Base-by-base conservation (phyloP, 2,888 invertebrate species). In the Hypomecis punctinalis region DNA sequence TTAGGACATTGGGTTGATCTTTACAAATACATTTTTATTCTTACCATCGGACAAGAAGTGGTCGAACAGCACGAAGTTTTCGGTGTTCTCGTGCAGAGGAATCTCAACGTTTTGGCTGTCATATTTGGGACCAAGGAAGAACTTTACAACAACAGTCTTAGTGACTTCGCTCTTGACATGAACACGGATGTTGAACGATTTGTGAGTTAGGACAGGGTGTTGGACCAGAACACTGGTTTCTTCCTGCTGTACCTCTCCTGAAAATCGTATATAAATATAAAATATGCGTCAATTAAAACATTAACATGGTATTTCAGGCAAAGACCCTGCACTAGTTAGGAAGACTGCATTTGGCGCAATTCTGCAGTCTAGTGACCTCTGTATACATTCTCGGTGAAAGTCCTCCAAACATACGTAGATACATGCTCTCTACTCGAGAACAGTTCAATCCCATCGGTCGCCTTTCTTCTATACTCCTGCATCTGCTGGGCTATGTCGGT, bases 51-150 rank as follows among this genome's bases (percentile, higher is more conserved):
- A 81, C 40, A 87, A 74, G 81, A 94, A 95, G 70, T 94, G 89
- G 74, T 95, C 95, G 7, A 95, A 77, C 74, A 93, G 85, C 73
- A 94, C 93, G 82, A 95, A 95, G 84, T 95, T 94, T 58, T 94
- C 80, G 37, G 91, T 89, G 82, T 94, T 94, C 11, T 91, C 76
- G 60, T 91, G 85, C 45, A 95, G 86, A 72, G 94, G 92, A 43
- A 94, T 85, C 63, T 89, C 84, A 62, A 89, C 85, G 42, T 93
- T 93, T 55, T 90, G 83, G 75, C 94, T 93, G 77, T 96, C 95
- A 78, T 94, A 95, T 84, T 95, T 96, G 7, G 96, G 96, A 59
- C 95, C 96, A 46, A 96, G 78, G 94, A 95, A 96, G 64, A 95
- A 88, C 67, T 94, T 95, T 7, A 96, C 93, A 5, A 94, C 85